Evolutionary conservation across 2,797 vertebrate species (phyloP), one percentile per base, ranked within the genome.

Genomic region (Xerus rutilus): DNA sequence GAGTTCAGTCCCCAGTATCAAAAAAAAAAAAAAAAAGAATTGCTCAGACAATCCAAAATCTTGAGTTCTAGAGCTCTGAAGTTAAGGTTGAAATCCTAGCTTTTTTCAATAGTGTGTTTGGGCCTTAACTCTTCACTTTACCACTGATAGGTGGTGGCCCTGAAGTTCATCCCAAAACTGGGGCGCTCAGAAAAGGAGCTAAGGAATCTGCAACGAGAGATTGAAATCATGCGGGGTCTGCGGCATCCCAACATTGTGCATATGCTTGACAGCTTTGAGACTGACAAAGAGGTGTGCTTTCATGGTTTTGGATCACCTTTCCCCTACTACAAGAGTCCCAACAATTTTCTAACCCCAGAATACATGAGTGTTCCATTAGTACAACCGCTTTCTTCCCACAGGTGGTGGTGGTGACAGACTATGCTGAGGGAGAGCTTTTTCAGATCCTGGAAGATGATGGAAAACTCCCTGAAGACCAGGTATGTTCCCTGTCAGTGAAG

Each of bases 361-460:
- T 64, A 23, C 21, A 54, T 35, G 64, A 62, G 54, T 57, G 18
- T 45, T 30, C 94, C 25, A 10, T 45, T n/a, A 6, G 2, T 52
- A 9, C 23, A 64, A 52, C 47, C 72, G 35, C 64, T 20, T 92
- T 49, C 87, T 96, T 85, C 23, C 43, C 70, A 82, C 97, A 99
- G 99, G 99, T 99, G 91, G 99, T 99, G 91, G 99, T 99, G 95
- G 99, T 99, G 93, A 99, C 99, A 2, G 99, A 99, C 95, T 99
- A 99, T 12, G 99, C 99, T 43, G 99, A 99, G 93, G 99, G 99
- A 7, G 99, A 99, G 94, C 98, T 99, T 92, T 99, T 99, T 98
- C 99, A 99, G 98, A 99, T 99, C 94, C 98, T 99, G 89, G 99
- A 99, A 97, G 99, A 99, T 35, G 99, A 99, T 91, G 99, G 99